Conservation (phyloP, 2,113 vertebrate genomes). For the Anolis carolinensis region DNA sequence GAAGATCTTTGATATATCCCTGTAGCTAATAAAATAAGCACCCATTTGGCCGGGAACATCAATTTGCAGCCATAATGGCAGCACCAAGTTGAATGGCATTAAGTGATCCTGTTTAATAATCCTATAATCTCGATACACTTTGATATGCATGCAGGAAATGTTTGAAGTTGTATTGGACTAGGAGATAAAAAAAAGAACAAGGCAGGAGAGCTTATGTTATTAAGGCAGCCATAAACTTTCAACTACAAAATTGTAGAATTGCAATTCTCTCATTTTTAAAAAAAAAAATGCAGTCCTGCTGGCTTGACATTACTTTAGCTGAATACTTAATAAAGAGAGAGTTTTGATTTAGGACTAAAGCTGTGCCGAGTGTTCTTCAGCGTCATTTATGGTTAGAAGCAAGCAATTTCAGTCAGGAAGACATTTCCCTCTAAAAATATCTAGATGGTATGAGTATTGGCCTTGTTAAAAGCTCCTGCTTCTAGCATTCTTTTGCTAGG, state of each 20-base stretch:
- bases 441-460: background rate
- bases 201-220: conserved; percentile 28
- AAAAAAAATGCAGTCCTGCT: background rate
- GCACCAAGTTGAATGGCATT: conserved; percentile 31
- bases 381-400: background rate
- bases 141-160: conserved; percentile 16
- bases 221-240: conserved; percentile 37
- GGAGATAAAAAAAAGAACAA: conserved; percentile 37
- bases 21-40: conserved; percentile 52
- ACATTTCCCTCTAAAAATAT: background rate
- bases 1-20: conserved; percentile 45
- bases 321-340: fast-evolving
- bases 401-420: background rate
- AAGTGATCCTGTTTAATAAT: conserved; percentile 50
- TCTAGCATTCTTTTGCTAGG: background rate
- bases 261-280: background rate
- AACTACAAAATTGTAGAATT: background rate
- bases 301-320: conserved; percentile 1
- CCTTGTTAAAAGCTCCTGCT: background rate
- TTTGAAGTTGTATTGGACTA: conserved; percentile 35
- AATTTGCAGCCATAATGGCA: conserved; percentile 38
- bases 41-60: conserved; percentile 33
- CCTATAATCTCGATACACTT: conserved; percentile 38
- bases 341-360: conserved; percentile 21
- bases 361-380: background rate